Conservation (phyloP, 2,113 vertebrate genomes). For the Antennarius striatus region DNA sequence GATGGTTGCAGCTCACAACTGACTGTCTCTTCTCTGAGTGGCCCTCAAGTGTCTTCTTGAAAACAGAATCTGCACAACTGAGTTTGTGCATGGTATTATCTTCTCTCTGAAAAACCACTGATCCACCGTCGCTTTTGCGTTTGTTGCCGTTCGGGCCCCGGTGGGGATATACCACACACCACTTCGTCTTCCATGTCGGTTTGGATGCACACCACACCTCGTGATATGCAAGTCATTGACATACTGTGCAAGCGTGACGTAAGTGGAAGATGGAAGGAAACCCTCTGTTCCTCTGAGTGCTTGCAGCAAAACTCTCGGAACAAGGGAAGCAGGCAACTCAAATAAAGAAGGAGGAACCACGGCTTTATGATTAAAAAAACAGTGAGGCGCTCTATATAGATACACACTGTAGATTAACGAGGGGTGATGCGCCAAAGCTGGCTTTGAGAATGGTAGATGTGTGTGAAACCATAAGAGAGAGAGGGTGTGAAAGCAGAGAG, state of each 20-base stretch:
- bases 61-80: too few relatives aligned
- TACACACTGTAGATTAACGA: too few relatives aligned
- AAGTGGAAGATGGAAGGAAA: slow-evolving; percentile 56
- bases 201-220: slow-evolving; percentile 21
- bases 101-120: background rate
- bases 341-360: slow-evolving; percentile 18
- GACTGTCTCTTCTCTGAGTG: too few relatives aligned
- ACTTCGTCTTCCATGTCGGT: slow-evolving; percentile 40
- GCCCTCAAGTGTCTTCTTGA: too few relatives aligned
- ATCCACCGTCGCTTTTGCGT: slow-evolving; percentile 14
- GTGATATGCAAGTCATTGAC: slow-evolving; percentile 48
- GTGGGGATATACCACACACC: slow-evolving; percentile 22
- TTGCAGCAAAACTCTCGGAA: slow-evolving; percentile 24
- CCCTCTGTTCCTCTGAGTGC: slow-evolving; percentile 43
- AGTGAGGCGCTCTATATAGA: too few relatives aligned
- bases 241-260: slow-evolving; percentile 64
- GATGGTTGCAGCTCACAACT: too few relatives aligned
- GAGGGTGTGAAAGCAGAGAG: slow-evolving; percentile 1
- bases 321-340: slow-evolving; percentile 31
- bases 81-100: too few relatives aligned
- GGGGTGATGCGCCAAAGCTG: background rate
- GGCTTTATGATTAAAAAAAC: background rate
- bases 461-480: slow-evolving; percentile 5
- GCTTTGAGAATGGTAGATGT: slow-evolving; percentile 1
- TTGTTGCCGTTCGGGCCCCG: slow-evolving; percentile 10